phyloP scores from a whole-genome alignment of 2,113 vertebrate species.

The Peucedramus taeniatus region DNA sequence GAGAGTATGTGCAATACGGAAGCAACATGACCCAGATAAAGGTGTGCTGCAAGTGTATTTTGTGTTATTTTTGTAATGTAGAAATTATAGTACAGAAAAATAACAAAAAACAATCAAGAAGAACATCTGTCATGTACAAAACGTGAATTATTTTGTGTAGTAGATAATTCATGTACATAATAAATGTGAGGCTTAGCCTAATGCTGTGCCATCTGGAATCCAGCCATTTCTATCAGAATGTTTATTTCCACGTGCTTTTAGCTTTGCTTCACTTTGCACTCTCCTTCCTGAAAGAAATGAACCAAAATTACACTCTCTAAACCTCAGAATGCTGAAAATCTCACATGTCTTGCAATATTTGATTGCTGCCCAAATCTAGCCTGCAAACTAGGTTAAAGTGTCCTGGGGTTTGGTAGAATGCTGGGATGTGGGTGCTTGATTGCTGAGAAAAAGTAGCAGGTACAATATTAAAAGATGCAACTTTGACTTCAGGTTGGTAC shows the following conservation, averaged over 20 bases:
- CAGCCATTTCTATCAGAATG: neutral
- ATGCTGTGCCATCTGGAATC: neutral
- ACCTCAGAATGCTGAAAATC: neutral
- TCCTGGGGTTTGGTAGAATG: accelerated
- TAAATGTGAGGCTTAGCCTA: neutral
- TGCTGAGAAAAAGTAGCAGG: neutral
- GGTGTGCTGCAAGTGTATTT: neutral
- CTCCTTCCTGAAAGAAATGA: neutral
- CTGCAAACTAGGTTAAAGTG: neutral
- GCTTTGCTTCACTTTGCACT: neutral
- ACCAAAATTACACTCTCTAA: neutral
- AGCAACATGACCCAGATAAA: neutral
- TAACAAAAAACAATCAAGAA: neutral
- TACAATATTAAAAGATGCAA: neutral
- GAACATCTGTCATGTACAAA: neutral
- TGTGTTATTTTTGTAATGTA: neutral
- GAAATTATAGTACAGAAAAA: neutral
- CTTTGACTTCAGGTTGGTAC: neutral
- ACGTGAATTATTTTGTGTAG: neutral
- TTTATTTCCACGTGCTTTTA: neutral
- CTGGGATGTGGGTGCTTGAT: neutral
- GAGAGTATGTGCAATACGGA: neutral
- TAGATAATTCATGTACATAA: neutral
- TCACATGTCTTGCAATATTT: neutral
- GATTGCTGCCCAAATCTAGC: neutral